Base-by-base conservation (phyloP, 2,888 invertebrate species). In the Pristionchus arcanus region DNA sequence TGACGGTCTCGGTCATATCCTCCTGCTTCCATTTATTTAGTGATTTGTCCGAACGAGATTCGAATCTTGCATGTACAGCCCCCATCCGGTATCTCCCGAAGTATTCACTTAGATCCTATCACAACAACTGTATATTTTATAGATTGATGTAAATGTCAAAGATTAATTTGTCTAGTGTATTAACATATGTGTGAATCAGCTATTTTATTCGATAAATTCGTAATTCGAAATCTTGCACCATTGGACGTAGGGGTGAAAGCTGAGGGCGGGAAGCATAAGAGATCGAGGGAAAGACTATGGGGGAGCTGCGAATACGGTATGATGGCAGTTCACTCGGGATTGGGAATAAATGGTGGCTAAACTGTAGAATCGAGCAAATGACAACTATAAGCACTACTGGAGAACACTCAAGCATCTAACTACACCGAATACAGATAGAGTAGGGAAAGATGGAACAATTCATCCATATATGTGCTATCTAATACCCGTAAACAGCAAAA, bases 161-260 rank as follows among this genome's bases (percentile, higher is more conserved):
- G 63, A 63, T 63, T 63, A 63, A n/a, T 63, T 21, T 7, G n/a
- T 63, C n/a, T 49, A 5, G 25, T 63, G 63, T 63, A 63, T 63
- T n/a, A 63, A 63, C 42, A 49, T 49, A 13, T 49, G 42, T 49
- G 42, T 42, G 42, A 11, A 49, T 49, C 42, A 63, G 63, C 11
- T 1, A n/a, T 4, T 53, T 81, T 81, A 53, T 81, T 81, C 49
- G 49, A 53, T 49, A 28, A 28, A 53, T 49, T 81, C 81, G 81
- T 81, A 81, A 81, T 81, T 77, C 77, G 81, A 81, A 81, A 81
- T 81, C 81, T 81, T 53, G 81, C 81, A 81, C 81, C 81, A 81
- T 81, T 31, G 49, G 28, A 28, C 49, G n/a, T 5, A 81, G 34
- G 81, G 49, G 15, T 81, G 81, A 81, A 81, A 81, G 81, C 81